phyloP scores from a whole-genome alignment of 1,140 invertebrate species.

The Drosophila bifasciata region DNA sequence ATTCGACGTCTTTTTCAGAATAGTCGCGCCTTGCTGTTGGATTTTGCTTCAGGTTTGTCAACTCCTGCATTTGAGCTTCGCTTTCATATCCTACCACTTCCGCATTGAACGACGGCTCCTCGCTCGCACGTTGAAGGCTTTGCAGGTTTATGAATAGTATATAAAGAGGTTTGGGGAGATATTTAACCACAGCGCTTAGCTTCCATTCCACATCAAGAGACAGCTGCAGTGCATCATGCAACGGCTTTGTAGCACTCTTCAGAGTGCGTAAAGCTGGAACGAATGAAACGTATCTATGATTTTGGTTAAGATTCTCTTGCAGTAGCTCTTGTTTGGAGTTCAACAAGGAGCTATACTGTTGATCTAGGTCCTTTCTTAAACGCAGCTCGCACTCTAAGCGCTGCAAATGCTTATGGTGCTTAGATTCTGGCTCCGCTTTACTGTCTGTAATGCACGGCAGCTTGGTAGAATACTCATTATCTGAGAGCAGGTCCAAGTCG shows the following conservation, averaged over 20 bases:
- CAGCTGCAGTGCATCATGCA: conserved; percentile 94
- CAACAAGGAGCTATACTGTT: conserved; percentile 90
- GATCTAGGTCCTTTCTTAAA: conserved; percentile 93
- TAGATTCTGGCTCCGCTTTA: conserved; percentile 84
- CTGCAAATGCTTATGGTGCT: conserved; percentile 92
- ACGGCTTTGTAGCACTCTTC: conserved; percentile 92
- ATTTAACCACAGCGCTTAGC: conserved; percentile 89
- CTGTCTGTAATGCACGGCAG: conserved; percentile 85
- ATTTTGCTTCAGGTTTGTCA: conserved; percentile 85
- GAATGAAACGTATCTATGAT: conserved; percentile 91
- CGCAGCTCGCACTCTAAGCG: conserved; percentile 96
- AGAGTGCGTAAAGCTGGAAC: conserved; percentile 91
- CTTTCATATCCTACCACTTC: conserved; percentile 92
- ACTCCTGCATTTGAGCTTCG: conserved; percentile 86
- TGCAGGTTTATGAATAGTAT: conserved; percentile 93
- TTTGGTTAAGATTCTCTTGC: conserved; percentile 91
- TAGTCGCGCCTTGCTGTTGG: conserved; percentile 64
- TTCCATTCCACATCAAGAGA: conserved; percentile 91
- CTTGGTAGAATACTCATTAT: conserved; percentile 87
- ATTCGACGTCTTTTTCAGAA: conserved; percentile 80
- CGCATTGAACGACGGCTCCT: conserved; percentile 87
- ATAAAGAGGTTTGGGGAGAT: conserved; percentile 93
- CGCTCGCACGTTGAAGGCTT: conserved; percentile 91
- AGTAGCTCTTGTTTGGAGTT: conserved; percentile 91
- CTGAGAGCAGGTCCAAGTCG: conserved; percentile 93